Evolutionary conservation across 2,888 invertebrate species (phyloP).

Genomic region (Drosophila bunnanda): DNA sequence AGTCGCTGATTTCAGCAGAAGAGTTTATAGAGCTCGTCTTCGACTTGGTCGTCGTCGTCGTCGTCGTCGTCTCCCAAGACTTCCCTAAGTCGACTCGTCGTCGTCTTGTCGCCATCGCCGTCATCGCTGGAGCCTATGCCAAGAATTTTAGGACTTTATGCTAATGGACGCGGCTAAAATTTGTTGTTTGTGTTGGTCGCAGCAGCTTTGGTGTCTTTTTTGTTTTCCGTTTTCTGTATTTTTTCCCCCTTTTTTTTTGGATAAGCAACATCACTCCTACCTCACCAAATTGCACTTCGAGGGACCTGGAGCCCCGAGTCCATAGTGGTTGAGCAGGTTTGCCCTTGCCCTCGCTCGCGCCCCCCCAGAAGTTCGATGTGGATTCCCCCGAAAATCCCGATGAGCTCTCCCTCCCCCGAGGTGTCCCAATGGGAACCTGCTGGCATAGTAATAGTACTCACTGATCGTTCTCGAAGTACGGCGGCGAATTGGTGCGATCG

Average conservation of each 20-base stretch:
- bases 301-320: slow-evolving; percentile 21
- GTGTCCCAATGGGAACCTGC: slow-evolving; percentile 18
- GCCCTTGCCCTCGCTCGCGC: slow-evolving; percentile 25
- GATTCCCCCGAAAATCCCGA: slow-evolving; percentile 8
- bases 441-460: slow-evolving; percentile 84
- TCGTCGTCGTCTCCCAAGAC: slow-evolving; percentile 23
- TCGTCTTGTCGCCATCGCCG: slow-evolving; percentile 54
- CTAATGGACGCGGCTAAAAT: slow-evolving; percentile 60
- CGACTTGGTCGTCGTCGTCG: slow-evolving; percentile 33
- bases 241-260: slow-evolving; percentile 19
- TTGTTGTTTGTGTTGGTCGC: slow-evolving; percentile 49
- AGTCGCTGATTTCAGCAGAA: slow-evolving; percentile 47
- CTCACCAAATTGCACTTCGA: slow-evolving; percentile 40
- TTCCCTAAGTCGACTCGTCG: slow-evolving; percentile 20
- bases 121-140: slow-evolving; percentile 44
- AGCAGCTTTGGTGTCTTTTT: slow-evolving; percentile 36
- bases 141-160: slow-evolving; percentile 57
- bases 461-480: slow-evolving; percentile 92
- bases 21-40: slow-evolving; percentile 54
- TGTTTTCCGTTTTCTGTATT: slow-evolving; percentile 33
- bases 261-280: slow-evolving; percentile 53
- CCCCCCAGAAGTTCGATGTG: slow-evolving; percentile 10
- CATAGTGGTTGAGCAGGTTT: slow-evolving; percentile 55
- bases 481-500: slow-evolving; percentile 91
- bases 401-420: background rate